A percentile compares a stretch with the other conserved stretches of the same genome.
Evolutionary conservation across 2,888 invertebrate genomes (phyloP).

Genomic region (Phortica magna): DNA sequence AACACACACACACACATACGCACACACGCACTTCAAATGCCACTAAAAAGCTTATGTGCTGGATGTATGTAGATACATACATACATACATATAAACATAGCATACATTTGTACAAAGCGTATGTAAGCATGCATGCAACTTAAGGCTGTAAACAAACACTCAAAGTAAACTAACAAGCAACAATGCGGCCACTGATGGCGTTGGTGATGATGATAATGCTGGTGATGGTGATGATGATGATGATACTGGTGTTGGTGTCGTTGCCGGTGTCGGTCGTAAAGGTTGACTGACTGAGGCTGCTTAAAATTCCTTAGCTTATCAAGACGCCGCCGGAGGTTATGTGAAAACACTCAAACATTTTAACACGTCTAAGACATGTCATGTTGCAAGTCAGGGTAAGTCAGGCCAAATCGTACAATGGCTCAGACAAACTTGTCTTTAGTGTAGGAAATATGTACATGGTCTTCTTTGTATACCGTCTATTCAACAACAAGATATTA

Average conservation of each 20-base stretch:
- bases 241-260: background rate
- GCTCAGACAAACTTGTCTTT: background rate
- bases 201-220: background rate
- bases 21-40: background rate
- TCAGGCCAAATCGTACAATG: background rate
- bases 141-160: slow-evolving; percentile 59
- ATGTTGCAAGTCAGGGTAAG: slow-evolving; percentile 15
- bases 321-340: slow-evolving; percentile 67
- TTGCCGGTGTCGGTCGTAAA: background rate
- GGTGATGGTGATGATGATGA: background rate
- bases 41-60: slow-evolving; percentile 22
- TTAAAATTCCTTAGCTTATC: slow-evolving; percentile 68
- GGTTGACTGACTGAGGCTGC: slow-evolving; percentile 45
- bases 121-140: slow-evolving; percentile 35
- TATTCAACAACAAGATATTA: slow-evolving; percentile 16
- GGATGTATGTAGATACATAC: background rate
- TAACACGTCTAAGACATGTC: slow-evolving; percentile 55
- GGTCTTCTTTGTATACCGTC: slow-evolving; percentile 7
- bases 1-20: background rate
- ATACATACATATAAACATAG: background rate
- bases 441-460: background rate
- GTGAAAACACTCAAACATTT: slow-evolving; percentile 64
- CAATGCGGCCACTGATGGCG: background rate
- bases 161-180: slow-evolving; percentile 63
- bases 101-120: background rate